Evolutionary conservation across 2,113 vertebrate species (phyloP), one percentile per base, ranked within the genome.

Genomic region (Casuarius casuarius): DNA sequence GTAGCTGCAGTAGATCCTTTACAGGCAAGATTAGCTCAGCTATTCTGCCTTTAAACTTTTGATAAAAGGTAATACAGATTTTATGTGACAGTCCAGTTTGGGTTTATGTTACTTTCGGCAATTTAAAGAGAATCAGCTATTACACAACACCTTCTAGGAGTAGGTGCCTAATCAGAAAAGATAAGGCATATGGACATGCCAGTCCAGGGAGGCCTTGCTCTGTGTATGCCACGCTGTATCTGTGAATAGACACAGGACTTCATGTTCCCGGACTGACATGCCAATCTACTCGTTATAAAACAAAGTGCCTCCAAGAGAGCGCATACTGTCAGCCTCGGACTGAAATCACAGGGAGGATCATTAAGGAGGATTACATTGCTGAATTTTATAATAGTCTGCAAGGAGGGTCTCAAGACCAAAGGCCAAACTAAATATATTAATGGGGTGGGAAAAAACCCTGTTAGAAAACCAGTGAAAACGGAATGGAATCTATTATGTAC

Each of bases 1-100:
- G 78, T 25, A 28, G 66, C 61, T 78, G 51, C 91, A 93, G 56
- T 19, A 82, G 61, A 94, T 62, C 29, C 38, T 93, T 84, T 87
- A 89, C 46, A 75, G 90, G 42, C 59, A 84, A 82, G 93, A 97
- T 63, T 74, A 91, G 74, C 51, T 92, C 42, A 7, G 65, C 40
- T 87, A 59, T 91, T 70, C 89, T 84, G 49, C 46, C 42, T 78
- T 89, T 66, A 74, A 89, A 67, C 51, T 81, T 71, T 56, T 0
- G 0, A 81, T 66, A 87, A 92, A 84, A 91, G 81, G 70, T 87
- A 89, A 29, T 29, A 35, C 77, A 20, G 51, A 31, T 38, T 84
- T 82, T 49, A 71, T 35, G 48, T 46, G 77, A 62, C 9, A 81
- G 33, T 71, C 35, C 73, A 31, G 42, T 56, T 40, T 70, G 16